Evolutionary conservation across 1,140 invertebrate species (phyloP).

Genomic region (Drosophila rhopaloa): DNA sequence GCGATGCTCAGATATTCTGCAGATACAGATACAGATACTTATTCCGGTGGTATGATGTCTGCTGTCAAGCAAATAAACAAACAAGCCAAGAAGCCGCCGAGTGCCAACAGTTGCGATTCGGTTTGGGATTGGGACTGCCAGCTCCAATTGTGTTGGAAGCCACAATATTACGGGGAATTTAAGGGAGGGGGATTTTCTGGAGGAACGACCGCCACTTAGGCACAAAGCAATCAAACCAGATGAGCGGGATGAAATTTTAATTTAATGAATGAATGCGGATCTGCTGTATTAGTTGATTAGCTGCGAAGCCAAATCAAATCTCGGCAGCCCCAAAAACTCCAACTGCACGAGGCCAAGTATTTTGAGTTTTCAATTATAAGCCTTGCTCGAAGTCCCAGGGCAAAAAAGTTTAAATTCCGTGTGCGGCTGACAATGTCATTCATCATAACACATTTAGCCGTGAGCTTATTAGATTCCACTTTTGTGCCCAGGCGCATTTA

Average conservation of each 20-base stretch:
- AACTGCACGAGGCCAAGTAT: background rate
- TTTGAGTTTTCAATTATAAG: slow-evolving; percentile 68
- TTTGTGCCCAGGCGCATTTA: slow-evolving; percentile 78
- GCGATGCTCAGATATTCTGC: slow-evolving; percentile 33
- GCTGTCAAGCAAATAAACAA: slow-evolving; percentile 55
- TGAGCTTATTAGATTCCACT: slow-evolving; percentile 82
- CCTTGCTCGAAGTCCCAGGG: slow-evolving; percentile 38
- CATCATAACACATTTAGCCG: slow-evolving; percentile 83
- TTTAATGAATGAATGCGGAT: slow-evolving; percentile 80
- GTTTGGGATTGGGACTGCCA: slow-evolving; percentile 62
- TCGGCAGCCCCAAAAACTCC: background rate
- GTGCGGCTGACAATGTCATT: slow-evolving; percentile 79
- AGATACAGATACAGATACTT: slow-evolving; percentile 36
- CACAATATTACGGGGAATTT: slow-evolving; percentile 29
- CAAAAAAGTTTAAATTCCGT: slow-evolving; percentile 70
- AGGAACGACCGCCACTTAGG: slow-evolving; percentile 63
- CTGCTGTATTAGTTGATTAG: slow-evolving; percentile 80
- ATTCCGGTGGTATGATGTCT: background rate
- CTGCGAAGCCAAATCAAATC: slow-evolving; percentile 37
- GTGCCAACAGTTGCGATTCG: slow-evolving; percentile 76
- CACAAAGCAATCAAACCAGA: slow-evolving; percentile 77
- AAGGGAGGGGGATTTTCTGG: slow-evolving; percentile 2
- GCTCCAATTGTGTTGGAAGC: slow-evolving; percentile 21
- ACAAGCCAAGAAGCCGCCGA: slow-evolving; percentile 56
- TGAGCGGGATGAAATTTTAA: slow-evolving; percentile 82